Evolutionary conservation across 2,888 invertebrate species (phyloP), one percentile per base, ranked within the genome.

Genomic region (Mesorhabditis belari): DNA sequence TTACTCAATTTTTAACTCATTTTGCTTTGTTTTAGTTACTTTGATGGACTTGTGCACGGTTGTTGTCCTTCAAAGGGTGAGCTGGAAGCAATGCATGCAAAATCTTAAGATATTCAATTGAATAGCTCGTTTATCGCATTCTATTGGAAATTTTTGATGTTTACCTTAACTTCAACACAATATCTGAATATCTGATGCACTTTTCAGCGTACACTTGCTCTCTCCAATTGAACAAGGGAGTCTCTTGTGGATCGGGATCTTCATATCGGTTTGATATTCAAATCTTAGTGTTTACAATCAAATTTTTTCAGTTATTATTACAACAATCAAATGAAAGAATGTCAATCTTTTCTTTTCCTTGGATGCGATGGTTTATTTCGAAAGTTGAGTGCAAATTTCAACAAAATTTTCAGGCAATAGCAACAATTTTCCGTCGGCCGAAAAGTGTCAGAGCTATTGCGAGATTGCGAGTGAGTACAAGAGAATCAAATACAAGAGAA

Each of bases 41-140:
- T 28, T 26, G 60, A 75, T 52, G 75, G 75, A 0, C 55, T 70
- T 21, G 67, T 69, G 3, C 69, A 68, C 49, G 75, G 74, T n/a
- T 75, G 75, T 58, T 75, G 75, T 55, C 71, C 75, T 0, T 66
- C 61, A 21, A 69, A 73, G 55, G 59, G 67, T 66, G n/a, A n/a
- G n/a, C n/a, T n/a, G n/a, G n/a, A n/a, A n/a, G n/a, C n/a, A n/a
- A n/a, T n/a, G n/a, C n/a, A n/a, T n/a, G n/a, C n/a, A n/a, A n/a
- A n/a, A 51, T 26, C 5, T 6, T 2, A 19, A 35, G 44, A 9
- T 35, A 17, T 2, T 9, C 44, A 17, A 35, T 35, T 35, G 21
- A 6, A 9, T 9, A n/a, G 5, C 24, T 24, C 12, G 21, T 51
- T 17, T 35, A 9, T 35, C 35, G 9, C 35, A 12, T 17, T 35